Evolutionary conservation across 2,113 vertebrate species (phyloP).

Genomic region (Narcine bancroftii): DNA sequence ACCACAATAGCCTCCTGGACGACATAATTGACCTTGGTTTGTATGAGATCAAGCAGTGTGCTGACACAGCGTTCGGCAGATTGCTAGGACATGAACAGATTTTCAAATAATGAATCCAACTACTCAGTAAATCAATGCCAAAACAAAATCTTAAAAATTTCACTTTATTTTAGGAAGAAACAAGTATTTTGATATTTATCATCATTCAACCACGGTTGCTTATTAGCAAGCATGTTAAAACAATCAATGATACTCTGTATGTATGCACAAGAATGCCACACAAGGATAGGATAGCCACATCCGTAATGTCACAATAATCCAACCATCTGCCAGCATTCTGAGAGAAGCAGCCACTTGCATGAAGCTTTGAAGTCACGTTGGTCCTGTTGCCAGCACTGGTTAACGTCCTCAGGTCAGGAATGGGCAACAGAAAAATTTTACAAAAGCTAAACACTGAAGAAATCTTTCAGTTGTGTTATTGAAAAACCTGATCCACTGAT

Average conservation of each 20-base stretch:
- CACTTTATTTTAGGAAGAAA: neutral
- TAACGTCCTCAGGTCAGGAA: neutral
- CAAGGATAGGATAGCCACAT: neutral
- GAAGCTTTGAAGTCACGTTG: neutral
- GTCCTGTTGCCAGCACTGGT: neutral
- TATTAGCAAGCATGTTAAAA: neutral
- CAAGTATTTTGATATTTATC: neutral
- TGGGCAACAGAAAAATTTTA: neutral
- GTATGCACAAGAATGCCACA: neutral
- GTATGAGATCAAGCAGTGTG: constrained; percentile 91
- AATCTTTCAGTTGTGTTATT: neutral
- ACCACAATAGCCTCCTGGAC: constrained; percentile 95
- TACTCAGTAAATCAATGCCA: neutral
- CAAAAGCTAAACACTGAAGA: neutral
- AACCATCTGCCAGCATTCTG: neutral
- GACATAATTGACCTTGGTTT: constrained; percentile 97
- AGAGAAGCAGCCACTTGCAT: neutral
- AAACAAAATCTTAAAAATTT: neutral
- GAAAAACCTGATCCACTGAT: neutral
- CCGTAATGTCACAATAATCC: neutral
- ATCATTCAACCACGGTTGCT: no score
- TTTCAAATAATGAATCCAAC: neutral
- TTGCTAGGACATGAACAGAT: constrained; percentile 61
- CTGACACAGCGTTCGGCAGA: constrained; percentile 96
- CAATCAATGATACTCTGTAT: neutral